Evolutionary conservation across 1,140 invertebrate species (phyloP), one percentile per base, ranked within the genome.

Genomic region (Xylocopa sonorina): DNA sequence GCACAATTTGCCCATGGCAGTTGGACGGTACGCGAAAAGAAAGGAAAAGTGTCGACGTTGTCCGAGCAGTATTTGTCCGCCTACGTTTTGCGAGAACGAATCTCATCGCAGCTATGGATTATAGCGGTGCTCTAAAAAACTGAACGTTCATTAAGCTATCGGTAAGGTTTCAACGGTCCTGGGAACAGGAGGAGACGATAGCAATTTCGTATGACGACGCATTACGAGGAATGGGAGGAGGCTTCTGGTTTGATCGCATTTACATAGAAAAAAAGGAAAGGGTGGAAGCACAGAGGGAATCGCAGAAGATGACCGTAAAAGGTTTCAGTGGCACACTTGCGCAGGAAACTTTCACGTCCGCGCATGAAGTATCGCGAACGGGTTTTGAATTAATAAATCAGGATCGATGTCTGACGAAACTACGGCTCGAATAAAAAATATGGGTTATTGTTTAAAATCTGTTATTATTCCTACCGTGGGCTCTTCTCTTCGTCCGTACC

Each of bases 321-420:
- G 64, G 67, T 66, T 73, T 66, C 48, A 14, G 21, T 38, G 14
- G 69, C 43, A 29, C 32, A 24, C 46, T 53, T 43, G 14, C 27
- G 43, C 38, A 50, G 29, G 43, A 53, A 75, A 80, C 51, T 58
- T 77, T 81, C 24, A 71, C 51, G 63, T 46, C 46, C 32, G 50
- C n/a, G 51, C 64, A 83, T 68, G 71, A 83, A 83, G 32, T 57
- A 76, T 71, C 55, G 53, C 46, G 41, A 7, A n/a, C 6, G 27
- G 66, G 67, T 58, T 81, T 81, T 66, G 57, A 81, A 83, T 81
- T 77, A n/a, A 51, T 81, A 81, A 50, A 81, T 81, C 53, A 34
- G 41, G 43, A 32, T 32, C 48, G 66, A 76, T 43, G 57, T 29
- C 16, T 29, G 34, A 29, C 34, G 43, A 18, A 21, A 16, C 41